phyloP scores from a whole-genome alignment of 2,888 invertebrate species.

The Dryobotodes eremita region DNA sequence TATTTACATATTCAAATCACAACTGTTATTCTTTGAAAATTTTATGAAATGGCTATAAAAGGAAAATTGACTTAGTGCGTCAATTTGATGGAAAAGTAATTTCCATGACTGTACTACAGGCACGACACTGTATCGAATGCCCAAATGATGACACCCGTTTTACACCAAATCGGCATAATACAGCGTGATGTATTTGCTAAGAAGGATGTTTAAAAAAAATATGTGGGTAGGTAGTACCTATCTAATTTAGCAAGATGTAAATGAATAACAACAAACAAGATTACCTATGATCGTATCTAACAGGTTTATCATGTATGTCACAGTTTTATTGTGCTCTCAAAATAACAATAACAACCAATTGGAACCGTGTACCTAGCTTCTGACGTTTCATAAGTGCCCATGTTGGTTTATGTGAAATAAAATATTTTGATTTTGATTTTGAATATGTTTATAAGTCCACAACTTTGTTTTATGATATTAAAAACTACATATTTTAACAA shows the following conservation, averaged over 20 bases:
- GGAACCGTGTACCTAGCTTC: too few species aligned
- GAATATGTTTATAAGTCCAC: not conserved
- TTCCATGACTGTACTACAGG: not conserved
- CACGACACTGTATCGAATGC: not conserved
- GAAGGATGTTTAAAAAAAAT: not conserved
- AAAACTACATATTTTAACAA: not conserved
- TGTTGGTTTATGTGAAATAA: too few species aligned
- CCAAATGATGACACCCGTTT: not conserved
- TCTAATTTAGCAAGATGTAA: not conserved
- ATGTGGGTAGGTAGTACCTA: not conserved
- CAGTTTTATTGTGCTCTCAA: not conserved
- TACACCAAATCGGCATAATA: not conserved
- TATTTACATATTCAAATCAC: too few species aligned
- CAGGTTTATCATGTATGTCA: conserved; percentile 14
- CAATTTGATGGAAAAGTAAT: not conserved
- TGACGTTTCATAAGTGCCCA: too few species aligned
- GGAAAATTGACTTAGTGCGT: not conserved
- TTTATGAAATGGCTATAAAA: not conserved
- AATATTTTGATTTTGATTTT: too few species aligned
- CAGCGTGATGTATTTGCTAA: not conserved
- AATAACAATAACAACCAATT: too few species aligned
- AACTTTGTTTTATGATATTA: not conserved
- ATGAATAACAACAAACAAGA: conserved; percentile 10
- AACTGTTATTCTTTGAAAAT: not conserved
- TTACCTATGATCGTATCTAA: conserved; percentile 24